These are phyloP conservation scores for Vanacampus margaritifer DNA, from an alignment of 2,113 vertebrate species.

Conservation along the genomic window DNA sequence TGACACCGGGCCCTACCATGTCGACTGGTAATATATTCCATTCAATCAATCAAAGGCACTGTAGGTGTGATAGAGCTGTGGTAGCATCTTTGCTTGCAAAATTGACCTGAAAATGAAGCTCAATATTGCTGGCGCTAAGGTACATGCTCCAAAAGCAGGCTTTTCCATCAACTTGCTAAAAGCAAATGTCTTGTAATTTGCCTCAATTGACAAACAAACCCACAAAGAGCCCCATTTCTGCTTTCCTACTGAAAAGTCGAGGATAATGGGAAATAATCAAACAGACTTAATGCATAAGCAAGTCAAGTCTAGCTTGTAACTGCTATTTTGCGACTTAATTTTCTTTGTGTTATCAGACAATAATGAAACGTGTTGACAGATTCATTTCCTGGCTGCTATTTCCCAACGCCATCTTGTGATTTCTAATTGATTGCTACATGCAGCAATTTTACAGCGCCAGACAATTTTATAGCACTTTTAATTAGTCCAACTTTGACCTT, in stretches of 20 bases:
- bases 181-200: constrained; percentile 40
- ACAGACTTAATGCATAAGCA: constrained; percentile 35
- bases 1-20: constrained; percentile 42
- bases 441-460: constrained; percentile 54
- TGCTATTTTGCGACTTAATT: constrained; percentile 57
- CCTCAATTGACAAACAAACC: constrained; percentile 23
- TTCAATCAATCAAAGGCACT: no score
- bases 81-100: constrained; percentile 34
- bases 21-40: constrained; percentile 53
- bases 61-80: constrained; percentile 43
- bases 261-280: constrained; percentile 43
- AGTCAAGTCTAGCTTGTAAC: constrained; percentile 55
- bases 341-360: constrained; percentile 57
- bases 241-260: constrained; percentile 10
- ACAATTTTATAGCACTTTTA: constrained; percentile 68
- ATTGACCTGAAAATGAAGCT: constrained; percentile 28
- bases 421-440: constrained; percentile 70
- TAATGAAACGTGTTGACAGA: constrained; percentile 69
- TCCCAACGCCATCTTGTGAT: constrained; percentile 59
- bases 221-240: background rate
- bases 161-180: constrained; percentile 49
- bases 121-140: constrained; percentile 12
- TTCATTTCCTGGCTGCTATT: constrained; percentile 61
- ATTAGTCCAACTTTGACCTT: constrained; percentile 74
- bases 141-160: constrained; percentile 33